Percentiles rank a stretch among this genome's conserved stretches.
Conservation (phyloP, 2,113 vertebrate species). For the Neotragus pygmaeus region DNA sequence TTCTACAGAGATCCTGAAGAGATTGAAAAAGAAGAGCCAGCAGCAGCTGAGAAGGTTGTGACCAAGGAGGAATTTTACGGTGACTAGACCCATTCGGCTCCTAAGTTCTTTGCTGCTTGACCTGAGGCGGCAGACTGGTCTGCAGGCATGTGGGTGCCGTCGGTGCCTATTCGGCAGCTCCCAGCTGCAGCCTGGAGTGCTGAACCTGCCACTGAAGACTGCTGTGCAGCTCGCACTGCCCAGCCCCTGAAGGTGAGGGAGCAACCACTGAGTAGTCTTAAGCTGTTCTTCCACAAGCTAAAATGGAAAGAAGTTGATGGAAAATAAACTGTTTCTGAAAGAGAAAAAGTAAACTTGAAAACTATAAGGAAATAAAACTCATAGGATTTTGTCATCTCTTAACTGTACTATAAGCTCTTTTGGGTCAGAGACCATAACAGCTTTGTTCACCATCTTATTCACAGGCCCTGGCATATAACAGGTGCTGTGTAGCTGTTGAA, state of each 20-base stretch:
- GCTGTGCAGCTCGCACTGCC: background rate
- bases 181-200: background rate
- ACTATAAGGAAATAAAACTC: background rate
- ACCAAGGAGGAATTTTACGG: background rate
- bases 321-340: background rate
- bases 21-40: background rate
- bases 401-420: background rate
- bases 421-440: background rate
- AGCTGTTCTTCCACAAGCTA: background rate
- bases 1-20: background rate
- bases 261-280: background rate
- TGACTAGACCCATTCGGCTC: background rate
- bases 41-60: background rate
- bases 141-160: rapidly evolving
- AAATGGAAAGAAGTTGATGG: background rate
- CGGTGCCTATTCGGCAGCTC: background rate
- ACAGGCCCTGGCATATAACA: background rate
- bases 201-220: background rate
- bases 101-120: background rate
- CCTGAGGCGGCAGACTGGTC: background rate
- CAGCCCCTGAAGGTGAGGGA: background rate
- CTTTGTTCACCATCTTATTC: background rate
- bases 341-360: background rate
- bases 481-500: background rate
- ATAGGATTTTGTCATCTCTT: background rate